Evolutionary conservation across 64 coral and sea anemone species (phyloP).

Genomic region (Pocillopora verrucosa): DNA sequence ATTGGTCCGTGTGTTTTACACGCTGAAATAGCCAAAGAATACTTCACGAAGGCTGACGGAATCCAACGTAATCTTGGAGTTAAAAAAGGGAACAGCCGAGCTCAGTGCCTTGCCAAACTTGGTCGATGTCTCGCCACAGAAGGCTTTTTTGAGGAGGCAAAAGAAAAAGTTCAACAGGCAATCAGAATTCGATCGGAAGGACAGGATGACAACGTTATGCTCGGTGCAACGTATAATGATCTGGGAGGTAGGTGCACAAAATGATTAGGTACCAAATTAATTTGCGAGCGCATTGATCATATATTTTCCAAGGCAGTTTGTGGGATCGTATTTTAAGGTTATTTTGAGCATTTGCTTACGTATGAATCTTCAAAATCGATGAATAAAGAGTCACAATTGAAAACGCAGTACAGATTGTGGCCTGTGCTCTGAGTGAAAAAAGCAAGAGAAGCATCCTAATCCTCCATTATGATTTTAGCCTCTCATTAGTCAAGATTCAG

Average conservation of each 20-base stretch:
- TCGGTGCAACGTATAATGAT: conserved; percentile 45
- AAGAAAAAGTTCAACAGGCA: neutral
- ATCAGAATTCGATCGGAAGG: neutral
- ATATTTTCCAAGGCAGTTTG: too few relatives aligned
- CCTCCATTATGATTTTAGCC: too few relatives aligned
- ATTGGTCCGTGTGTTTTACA: neutral
- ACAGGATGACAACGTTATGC: conserved; percentile 33
- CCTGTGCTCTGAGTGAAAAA: too few relatives aligned
- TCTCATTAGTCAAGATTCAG: too few relatives aligned
- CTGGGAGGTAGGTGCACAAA: too few relatives aligned
- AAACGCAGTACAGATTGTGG: neutral
- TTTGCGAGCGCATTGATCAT: too few relatives aligned
- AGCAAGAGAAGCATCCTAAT: too few relatives aligned
- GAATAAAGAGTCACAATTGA: too few relatives aligned
- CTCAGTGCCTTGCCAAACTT: conserved; percentile 50
- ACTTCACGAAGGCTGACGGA: conserved; percentile 15
- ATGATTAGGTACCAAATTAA: too few relatives aligned
- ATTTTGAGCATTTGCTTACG: too few relatives aligned
- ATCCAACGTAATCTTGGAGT: conserved; percentile 1
- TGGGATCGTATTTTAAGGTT: too few relatives aligned
- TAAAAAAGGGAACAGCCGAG: neutral
- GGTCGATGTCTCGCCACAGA: conserved; percentile 21
- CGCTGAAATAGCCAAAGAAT: conserved; percentile 8
- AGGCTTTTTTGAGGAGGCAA: neutral
- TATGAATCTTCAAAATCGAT: too few relatives aligned